These are phyloP conservation scores for Hypomesus transpacificus DNA, from an alignment of 2,113 vertebrate species.

Conservation along the genomic window DNA sequence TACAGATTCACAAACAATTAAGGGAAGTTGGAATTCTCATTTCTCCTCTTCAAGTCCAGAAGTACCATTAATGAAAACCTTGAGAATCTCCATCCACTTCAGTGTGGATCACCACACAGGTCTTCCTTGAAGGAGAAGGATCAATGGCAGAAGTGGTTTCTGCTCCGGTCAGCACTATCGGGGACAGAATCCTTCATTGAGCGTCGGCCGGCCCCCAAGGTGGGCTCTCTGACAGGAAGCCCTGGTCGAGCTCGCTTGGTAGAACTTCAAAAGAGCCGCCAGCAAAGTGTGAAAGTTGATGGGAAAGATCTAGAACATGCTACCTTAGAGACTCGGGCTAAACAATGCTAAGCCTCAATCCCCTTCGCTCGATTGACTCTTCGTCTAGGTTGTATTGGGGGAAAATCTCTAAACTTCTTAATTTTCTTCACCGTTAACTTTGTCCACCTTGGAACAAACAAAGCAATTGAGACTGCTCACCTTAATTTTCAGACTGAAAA, in stretches of 20 bases:
- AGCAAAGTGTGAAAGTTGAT: slow-evolving; percentile 41
- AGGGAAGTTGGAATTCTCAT: neutral
- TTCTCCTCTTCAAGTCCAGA: slow-evolving; percentile 1
- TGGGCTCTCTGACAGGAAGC: slow-evolving; percentile 8
- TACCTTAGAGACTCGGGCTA: slow-evolving; percentile 1
- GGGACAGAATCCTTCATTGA: slow-evolving; percentile 33
- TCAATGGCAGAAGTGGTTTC: slow-evolving; percentile 55
- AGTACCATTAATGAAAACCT: slow-evolving; percentile 48
- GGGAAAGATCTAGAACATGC: slow-evolving; percentile 34
- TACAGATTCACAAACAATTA: neutral
- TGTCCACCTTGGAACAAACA: neutral
- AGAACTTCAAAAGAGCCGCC: slow-evolving; percentile 58
- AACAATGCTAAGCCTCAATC: slow-evolving; percentile 9
- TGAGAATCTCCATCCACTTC: slow-evolving; percentile 32
- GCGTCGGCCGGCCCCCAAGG: slow-evolving; percentile 4
- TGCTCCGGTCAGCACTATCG: slow-evolving; percentile 61
- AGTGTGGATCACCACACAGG: slow-evolving; percentile 30
- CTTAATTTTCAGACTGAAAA: no score
- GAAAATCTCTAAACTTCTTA: slow-evolving; percentile 18
- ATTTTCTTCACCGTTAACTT: slow-evolving; percentile 15
- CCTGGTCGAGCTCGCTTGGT: slow-evolving; percentile 31
- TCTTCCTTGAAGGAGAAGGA: slow-evolving; percentile 47
- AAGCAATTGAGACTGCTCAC: neutral
- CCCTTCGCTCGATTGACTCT: slow-evolving; percentile 47
- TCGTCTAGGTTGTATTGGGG: slow-evolving; percentile 43